phyloP scores from a whole-genome alignment of 2,797 vertebrate genomes.

The Poeciliopsis infans region DNA sequence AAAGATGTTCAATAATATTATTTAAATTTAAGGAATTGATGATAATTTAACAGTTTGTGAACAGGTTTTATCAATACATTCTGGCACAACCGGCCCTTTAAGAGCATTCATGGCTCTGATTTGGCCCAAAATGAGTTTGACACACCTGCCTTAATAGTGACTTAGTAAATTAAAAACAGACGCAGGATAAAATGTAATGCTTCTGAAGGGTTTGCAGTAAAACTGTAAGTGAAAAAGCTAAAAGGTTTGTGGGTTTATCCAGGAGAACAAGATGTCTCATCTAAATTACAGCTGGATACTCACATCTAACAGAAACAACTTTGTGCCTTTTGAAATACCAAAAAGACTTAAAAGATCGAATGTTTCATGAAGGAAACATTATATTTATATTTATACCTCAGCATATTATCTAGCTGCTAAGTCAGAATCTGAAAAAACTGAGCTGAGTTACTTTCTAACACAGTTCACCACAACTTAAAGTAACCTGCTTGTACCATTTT shows the following conservation, averaged over 20 bases:
- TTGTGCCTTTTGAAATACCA: slow-evolving; percentile 9
- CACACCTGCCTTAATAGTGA: slow-evolving; percentile 6
- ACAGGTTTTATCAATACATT: too few species aligned
- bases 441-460: not conserved
- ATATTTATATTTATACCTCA: not conserved
- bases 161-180: slow-evolving; percentile 18
- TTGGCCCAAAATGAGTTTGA: too few species aligned
- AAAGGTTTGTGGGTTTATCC: slow-evolving; percentile 34
- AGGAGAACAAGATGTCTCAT: slow-evolving; percentile 30
- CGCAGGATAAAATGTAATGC: slow-evolving; percentile 28
- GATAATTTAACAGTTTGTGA: too few species aligned
- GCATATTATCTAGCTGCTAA: not conserved
- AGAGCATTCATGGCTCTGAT: too few species aligned
- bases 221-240: slow-evolving; percentile 24
- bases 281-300: slow-evolving; percentile 21
- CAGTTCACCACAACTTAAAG: not conserved
- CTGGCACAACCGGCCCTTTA: too few species aligned
- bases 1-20: too few species aligned
- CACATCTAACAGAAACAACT: slow-evolving; percentile 35
- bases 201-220: slow-evolving; percentile 27
- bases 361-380: not conserved
- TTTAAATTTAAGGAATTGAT: too few species aligned
- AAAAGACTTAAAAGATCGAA: not conserved
- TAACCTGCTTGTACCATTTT: not conserved
- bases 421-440: not conserved